These are phyloP conservation scores for Mastigias papua DNA, from an alignment of 30 jellyfish, hydroid and myxozoan species.

Conservation along the genomic window DNA sequence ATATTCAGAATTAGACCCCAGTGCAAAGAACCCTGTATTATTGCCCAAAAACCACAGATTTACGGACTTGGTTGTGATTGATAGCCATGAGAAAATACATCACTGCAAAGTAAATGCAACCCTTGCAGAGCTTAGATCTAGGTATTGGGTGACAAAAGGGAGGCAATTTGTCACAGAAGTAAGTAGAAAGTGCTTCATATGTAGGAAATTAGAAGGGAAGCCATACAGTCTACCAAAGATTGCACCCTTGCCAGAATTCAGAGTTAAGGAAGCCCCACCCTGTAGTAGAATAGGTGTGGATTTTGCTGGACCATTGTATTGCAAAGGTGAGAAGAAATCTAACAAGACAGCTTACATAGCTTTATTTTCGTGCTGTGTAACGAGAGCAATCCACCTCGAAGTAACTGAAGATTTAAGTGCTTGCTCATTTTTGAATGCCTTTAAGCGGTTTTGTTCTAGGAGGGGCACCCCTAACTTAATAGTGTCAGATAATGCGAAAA, in stretches of 20 bases:
- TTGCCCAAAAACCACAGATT: slow-evolving; percentile 40
- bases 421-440: slow-evolving; percentile 12
- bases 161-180: slow-evolving; percentile 12
- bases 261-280: slow-evolving; percentile 44
- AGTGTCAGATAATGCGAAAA: slow-evolving; percentile 71
- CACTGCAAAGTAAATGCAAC: slow-evolving; percentile 58
- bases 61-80: slow-evolving; percentile 32
- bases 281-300: slow-evolving; percentile 36
- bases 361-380: slow-evolving; percentile 52
- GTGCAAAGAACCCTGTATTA: slow-evolving; percentile 39
- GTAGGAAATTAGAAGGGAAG: slow-evolving; percentile 32
- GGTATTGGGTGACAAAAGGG: slow-evolving; percentile 57
- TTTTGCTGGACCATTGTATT: slow-evolving; percentile 34
- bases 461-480: slow-evolving; percentile 52
- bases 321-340: slow-evolving; percentile 9
- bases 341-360: slow-evolving; percentile 32
- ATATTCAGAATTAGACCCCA: slow-evolving; percentile 21
- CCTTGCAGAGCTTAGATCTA: slow-evolving; percentile 49
- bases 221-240: slow-evolving; percentile 15
- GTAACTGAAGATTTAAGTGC: slow-evolving; percentile 30
- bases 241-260: slow-evolving; percentile 34
- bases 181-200: not conserved
- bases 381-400: slow-evolving; percentile 66
- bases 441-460: slow-evolving; percentile 43
- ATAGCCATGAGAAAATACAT: slow-evolving; percentile 51